Percentiles rank a stretch among this genome's conserved stretches.
phyloP scores from a whole-genome alignment of 2,888 invertebrate genomes.

The Salpingus planirostris region DNA sequence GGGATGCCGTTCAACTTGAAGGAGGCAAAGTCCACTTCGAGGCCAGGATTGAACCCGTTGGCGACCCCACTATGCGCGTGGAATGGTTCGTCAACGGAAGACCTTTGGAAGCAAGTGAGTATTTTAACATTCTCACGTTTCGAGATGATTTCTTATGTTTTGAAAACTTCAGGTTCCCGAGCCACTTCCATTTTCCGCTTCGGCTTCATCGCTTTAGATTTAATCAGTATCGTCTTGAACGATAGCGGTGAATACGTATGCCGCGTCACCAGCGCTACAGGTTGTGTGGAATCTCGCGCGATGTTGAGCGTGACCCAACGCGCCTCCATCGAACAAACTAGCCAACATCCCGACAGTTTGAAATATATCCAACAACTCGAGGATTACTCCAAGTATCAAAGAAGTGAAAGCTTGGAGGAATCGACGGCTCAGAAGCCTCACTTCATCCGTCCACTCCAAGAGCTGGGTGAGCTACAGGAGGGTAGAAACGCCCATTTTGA shows the following conservation, averaged over 20 bases:
- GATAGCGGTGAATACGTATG: conserved; percentile 90
- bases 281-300: conserved; percentile 79
- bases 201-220: conserved; percentile 91
- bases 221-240: conserved; percentile 74
- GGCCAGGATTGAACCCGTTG: conserved; percentile 93
- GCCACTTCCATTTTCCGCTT: conserved; percentile 94
- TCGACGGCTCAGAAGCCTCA: conserved; percentile 70
- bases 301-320: conserved; percentile 71
- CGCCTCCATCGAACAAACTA: conserved; percentile 75
- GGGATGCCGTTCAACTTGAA: conserved; percentile 74
- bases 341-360: conserved; percentile 86
- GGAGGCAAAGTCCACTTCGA: conserved; percentile 94
- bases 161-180: conserved; percentile 67
- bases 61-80: conserved; percentile 92
- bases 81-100: conserved; percentile 93
- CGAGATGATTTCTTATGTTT: conserved; percentile 4
- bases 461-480: conserved; percentile 80
- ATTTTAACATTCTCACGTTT: conserved; percentile 3
- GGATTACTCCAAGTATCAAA: conserved; percentile 80
- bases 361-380: conserved; percentile 86
- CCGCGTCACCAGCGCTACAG: conserved; percentile 77
- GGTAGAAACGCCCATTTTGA: conserved; percentile 90
- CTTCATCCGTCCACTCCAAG: conserved; percentile 80
- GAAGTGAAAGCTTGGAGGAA: conserved; percentile 78
- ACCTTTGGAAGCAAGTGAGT: conserved; percentile 85